Conservation (phyloP, 2,113 vertebrate genomes). For the Dascyllus trimaculatus region DNA sequence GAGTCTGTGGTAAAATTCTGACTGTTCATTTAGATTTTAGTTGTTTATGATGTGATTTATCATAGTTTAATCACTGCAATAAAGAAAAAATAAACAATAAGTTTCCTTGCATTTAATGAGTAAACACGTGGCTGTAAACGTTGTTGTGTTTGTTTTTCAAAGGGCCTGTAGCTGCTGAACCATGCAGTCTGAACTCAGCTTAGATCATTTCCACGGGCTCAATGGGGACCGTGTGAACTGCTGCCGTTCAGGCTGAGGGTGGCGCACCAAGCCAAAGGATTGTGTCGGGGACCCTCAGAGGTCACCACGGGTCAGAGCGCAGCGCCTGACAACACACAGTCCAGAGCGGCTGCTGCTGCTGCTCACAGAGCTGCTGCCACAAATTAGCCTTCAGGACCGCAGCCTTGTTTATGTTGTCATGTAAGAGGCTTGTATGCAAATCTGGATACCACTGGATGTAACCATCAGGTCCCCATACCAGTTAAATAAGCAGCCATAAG, state of each 20-base stretch:
- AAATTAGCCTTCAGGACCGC: conserved; percentile 13
- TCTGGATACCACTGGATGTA: background rate
- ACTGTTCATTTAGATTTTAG: background rate
- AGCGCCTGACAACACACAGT: conserved; percentile 77
- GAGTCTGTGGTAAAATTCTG: too few relatives aligned
- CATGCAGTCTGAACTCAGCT: conserved; percentile 48
- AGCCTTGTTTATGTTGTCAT: conserved; percentile 23
- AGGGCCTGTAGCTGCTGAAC: conserved; percentile 44
- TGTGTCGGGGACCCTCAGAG: conserved; percentile 63
- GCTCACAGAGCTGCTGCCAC: conserved; percentile 24
- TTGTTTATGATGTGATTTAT: background rate
- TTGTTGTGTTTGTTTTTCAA: conserved; percentile 32
- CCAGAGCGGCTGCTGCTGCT: conserved; percentile 15
- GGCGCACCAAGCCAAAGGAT: conserved; percentile 83
- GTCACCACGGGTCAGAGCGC: conserved; percentile 83
- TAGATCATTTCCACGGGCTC: conserved; percentile 37
- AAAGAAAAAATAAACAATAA: too few relatives aligned
- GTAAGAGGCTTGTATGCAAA: background rate
- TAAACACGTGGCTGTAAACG: background rate
- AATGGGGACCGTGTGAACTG: conserved; percentile 77
- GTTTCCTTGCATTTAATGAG: background rate
- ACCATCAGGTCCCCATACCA: background rate
- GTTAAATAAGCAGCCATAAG: background rate
- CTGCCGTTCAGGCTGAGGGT: conserved; percentile 78
- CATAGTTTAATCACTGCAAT: background rate